Percentiles rank a stretch among this genome's conserved stretches.
These are phyloP conservation scores for Slavum lentiscoides DNA, from an alignment of 2,888 invertebrate genomes.

Conservation along the genomic window DNA sequence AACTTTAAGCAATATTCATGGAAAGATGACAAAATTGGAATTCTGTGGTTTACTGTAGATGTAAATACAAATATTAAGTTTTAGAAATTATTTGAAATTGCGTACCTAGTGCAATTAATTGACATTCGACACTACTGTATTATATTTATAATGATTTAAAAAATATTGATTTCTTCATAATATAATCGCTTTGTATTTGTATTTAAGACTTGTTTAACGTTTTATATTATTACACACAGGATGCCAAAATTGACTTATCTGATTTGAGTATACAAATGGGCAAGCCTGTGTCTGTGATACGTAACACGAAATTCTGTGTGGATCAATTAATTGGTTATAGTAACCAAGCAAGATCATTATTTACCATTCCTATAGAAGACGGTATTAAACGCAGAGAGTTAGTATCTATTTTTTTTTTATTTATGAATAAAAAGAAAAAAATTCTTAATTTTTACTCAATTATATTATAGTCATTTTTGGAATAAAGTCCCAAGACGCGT, in stretches of 20 bases:
- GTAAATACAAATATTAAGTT: background rate
- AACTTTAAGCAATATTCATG: conserved; percentile 24
- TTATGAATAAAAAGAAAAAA: background rate
- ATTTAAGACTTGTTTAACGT: background rate
- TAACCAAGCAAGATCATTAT: conserved; percentile 48
- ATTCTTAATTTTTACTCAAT: conserved; percentile 3
- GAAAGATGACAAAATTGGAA: background rate
- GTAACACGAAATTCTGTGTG: conserved; percentile 45
- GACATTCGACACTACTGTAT: too few relatives aligned
- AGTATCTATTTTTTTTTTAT: conserved; percentile 6
- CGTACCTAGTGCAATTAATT: background rate
- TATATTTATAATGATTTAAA: too few relatives aligned
- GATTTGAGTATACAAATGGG: conserved; percentile 41
- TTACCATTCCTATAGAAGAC: conserved; percentile 45
- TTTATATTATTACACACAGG: conserved; percentile 18
- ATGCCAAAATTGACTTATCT: conserved; percentile 26
- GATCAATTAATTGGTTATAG: conserved; percentile 34
- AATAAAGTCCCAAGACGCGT: conserved; percentile 31
- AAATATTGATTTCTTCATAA: too few relatives aligned
- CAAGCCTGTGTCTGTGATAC: conserved; percentile 45
- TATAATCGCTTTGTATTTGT: too few relatives aligned
- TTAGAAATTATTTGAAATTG: background rate
- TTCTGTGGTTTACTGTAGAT: conserved; percentile 31
- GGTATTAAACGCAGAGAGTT: conserved; percentile 39
- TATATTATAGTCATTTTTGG: conserved; percentile 42